Evolutionary conservation across 2,797 vertebrate genomes (phyloP).

Genomic region (Percopsis omiscomaycus): DNA sequence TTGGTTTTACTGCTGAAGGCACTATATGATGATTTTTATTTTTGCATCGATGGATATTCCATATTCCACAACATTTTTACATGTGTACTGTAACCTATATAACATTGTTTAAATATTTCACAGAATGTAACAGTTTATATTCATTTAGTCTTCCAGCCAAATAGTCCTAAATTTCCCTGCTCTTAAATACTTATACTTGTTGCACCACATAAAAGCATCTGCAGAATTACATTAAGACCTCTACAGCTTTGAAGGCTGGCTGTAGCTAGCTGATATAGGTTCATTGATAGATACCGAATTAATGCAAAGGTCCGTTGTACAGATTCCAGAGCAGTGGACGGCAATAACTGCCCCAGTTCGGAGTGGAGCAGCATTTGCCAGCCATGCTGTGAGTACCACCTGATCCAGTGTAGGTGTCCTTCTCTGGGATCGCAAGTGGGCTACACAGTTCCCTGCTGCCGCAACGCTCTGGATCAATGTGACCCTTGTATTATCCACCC

Average conservation of each 20-base stretch:
- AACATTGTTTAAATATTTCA: neutral
- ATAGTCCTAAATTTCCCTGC: too few relatives aligned
- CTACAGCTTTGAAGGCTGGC: too few relatives aligned
- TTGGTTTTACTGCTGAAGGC: neutral
- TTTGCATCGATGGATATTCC: too few relatives aligned
- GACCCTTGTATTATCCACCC: conserved; percentile 92
- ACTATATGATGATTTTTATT: too few relatives aligned
- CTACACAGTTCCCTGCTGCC: conserved; percentile 92
- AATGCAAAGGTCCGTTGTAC: conserved; percentile 24
- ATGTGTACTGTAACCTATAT: conserved; percentile 1
- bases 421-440: conserved; percentile 82
- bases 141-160: too few relatives aligned
- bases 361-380: conserved; percentile 91
- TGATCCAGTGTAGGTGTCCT: conserved; percentile 86
- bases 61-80: too few relatives aligned
- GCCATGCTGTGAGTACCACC: conserved; percentile 89
- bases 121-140: neutral
- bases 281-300: neutral
- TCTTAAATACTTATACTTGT: too few relatives aligned
- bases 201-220: too few relatives aligned
- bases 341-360: conserved; percentile 84
- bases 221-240: too few relatives aligned
- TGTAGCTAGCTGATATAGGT: too few relatives aligned
- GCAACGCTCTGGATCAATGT: conserved; percentile 87
- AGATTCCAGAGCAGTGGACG: conserved; percentile 77